Evolutionary conservation across 2,113 vertebrate species (phyloP).

Genomic region (rat (Rattus norvegicus)): DNA sequence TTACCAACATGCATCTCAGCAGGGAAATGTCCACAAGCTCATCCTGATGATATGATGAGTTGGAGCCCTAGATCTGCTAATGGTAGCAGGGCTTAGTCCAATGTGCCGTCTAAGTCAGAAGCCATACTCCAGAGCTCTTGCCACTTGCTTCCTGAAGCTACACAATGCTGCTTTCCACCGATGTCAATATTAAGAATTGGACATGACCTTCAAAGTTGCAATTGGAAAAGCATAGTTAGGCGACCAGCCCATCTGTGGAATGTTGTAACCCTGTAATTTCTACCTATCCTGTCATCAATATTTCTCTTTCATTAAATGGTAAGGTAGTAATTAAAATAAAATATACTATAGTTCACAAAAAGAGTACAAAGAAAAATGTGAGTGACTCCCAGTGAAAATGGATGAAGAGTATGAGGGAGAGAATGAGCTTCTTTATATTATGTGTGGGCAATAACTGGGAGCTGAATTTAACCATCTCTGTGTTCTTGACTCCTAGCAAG

Average conservation of each 20-base stretch:
- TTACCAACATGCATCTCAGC: not conserved
- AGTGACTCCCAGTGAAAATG: slow-evolving; percentile 45
- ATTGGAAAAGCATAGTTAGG: slow-evolving; percentile 50
- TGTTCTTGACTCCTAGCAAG: slow-evolving; percentile 52
- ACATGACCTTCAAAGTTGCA: slow-evolving; percentile 29
- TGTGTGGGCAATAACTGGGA: slow-evolving; percentile 46
- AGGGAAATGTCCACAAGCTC: not conserved
- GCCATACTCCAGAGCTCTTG: not conserved
- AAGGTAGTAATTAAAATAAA: slow-evolving; percentile 79
- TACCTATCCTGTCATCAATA: slow-evolving; percentile 57
- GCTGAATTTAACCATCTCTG: not conserved
- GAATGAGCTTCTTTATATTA: slow-evolving; percentile 59
- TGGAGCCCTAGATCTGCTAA: too few species aligned
- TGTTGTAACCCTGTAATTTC: slow-evolving; percentile 76
- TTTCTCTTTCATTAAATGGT: slow-evolving; percentile 77
- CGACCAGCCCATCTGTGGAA: slow-evolving; percentile 56
- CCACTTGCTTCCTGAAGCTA: not conserved
- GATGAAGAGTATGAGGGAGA: slow-evolving; percentile 22
- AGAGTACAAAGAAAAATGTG: slow-evolving; percentile 49
- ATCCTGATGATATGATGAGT: not conserved
- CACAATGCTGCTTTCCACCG: not conserved
- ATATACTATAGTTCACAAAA: slow-evolving; percentile 36
- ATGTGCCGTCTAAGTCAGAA: not conserved
- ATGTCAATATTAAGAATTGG: slow-evolving; percentile 19
- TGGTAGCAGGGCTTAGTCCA: too few species aligned